Evolutionary conservation across 2,888 invertebrate species (phyloP).

Genomic region (Dryobotodes eremita): DNA sequence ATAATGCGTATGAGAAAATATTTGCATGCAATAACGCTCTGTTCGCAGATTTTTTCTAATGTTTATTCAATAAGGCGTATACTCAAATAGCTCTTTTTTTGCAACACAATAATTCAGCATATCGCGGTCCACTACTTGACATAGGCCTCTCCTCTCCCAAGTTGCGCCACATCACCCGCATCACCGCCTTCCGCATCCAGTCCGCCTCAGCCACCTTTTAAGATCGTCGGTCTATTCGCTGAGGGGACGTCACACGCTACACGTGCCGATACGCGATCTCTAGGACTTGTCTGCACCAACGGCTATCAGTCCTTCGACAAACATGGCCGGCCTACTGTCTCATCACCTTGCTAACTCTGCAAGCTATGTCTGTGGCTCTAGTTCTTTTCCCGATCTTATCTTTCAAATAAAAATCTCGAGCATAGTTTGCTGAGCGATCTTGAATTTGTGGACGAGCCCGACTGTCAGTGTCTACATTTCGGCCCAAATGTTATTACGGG

Average conservation of each 20-base stretch:
- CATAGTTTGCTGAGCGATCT: neutral
- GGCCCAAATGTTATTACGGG: neutral
- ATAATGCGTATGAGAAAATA: slow-evolving; percentile 41
- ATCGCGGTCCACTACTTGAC: too few species aligned
- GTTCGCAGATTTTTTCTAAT: slow-evolving; percentile 35
- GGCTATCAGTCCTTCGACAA: neutral
- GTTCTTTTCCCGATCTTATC: neutral
- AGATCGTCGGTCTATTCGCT: neutral
- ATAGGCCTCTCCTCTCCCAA: too few species aligned
- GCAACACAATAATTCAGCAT: neutral
- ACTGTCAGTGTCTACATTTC: neutral
- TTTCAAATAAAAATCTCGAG: neutral
- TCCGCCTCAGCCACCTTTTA: neutral
- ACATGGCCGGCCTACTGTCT: neutral
- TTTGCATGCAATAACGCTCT: slow-evolving; percentile 42
- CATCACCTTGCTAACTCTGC: neutral
- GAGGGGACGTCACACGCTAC: neutral
- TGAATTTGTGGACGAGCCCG: neutral
- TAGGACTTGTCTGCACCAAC: neutral
- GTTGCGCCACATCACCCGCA: neutral
- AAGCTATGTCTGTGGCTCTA: neutral
- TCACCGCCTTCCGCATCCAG: neutral
- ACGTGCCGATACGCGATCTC: neutral
- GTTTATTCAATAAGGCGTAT: slow-evolving; percentile 39
- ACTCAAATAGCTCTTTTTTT: neutral